Evolutionary conservation across 2,113 vertebrate species (phyloP).

Genomic region (Pelvicachromis taeniatus): DNA sequence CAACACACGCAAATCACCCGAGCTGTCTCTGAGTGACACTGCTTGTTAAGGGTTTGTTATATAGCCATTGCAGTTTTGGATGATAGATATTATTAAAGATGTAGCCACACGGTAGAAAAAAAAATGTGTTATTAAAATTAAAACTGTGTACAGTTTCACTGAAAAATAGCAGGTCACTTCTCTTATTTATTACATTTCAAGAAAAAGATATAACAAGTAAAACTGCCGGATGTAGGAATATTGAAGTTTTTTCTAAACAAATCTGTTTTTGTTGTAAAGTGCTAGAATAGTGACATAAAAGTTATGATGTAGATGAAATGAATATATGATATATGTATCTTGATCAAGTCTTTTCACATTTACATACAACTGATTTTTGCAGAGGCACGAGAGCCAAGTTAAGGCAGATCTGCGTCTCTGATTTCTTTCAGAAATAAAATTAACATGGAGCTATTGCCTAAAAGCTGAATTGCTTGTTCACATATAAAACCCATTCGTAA

Average conservation of each 20-base stretch:
- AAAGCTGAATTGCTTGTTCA: not conserved
- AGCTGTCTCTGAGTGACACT: conserved; percentile 40
- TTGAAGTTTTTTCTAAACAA: no score
- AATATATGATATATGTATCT: not conserved
- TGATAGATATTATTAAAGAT: not conserved
- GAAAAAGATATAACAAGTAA: not conserved
- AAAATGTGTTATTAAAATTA: conserved; percentile 16
- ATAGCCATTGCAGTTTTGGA: not conserved
- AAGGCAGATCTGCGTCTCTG: not conserved
- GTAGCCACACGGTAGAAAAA: conserved; percentile 5
- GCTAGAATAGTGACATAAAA: not conserved
- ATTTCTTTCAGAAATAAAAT: not conserved
- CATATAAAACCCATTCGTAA: not conserved
- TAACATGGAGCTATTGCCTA: not conserved
- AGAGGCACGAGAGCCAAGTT: not conserved
- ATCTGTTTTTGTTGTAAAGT: not conserved
- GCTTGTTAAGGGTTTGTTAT: not conserved
- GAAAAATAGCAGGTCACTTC: not conserved
- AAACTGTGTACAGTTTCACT: not conserved
- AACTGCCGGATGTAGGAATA: not conserved
- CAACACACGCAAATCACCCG: conserved; percentile 69
- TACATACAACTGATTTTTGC: not conserved
- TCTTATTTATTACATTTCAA: not conserved
- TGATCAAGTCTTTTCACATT: not conserved
- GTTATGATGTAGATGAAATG: not conserved